Conservation (phyloP, 2,113 vertebrate genomes). For the Tylochromis polylepis region DNA sequence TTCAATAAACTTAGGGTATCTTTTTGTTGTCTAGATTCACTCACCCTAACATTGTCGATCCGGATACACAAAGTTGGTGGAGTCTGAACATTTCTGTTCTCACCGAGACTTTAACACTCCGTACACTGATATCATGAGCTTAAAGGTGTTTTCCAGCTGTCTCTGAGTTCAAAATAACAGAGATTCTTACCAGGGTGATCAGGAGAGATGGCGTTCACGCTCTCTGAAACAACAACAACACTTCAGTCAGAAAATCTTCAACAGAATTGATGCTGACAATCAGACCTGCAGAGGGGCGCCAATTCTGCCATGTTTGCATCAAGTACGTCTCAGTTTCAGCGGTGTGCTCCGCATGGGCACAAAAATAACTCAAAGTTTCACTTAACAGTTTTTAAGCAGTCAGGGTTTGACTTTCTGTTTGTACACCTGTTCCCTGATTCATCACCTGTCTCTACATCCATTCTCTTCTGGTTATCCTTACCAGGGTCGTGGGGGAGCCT, state of each 20-base stretch:
- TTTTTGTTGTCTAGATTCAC: neutral
- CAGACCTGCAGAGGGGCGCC: neutral
- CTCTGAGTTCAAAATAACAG: neutral
- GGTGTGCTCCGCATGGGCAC: neutral
- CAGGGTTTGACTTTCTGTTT: neutral
- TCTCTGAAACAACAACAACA: constrained; percentile 55
- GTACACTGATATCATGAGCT: neutral
- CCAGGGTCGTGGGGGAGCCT: neutral
- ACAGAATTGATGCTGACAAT: neutral
- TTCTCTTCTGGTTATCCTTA: neutral
- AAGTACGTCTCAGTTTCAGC: neutral
- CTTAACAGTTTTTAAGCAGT: neutral
- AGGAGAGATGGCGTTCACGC: constrained; percentile 61
- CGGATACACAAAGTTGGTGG: neutral
- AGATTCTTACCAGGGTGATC: constrained; percentile 63
- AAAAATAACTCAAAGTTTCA: neutral
- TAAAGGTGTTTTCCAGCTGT: neutral
- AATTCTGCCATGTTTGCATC: neutral
- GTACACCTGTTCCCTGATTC: neutral
- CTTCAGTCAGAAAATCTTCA: neutral
- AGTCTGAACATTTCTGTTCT: neutral
- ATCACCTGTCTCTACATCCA: neutral
- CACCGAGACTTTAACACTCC: neutral
- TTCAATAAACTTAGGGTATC: neutral
- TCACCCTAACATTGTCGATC: neutral